Conservation (phyloP, 2,113 vertebrate genomes). For the Pelodiscus sinensis region DNA sequence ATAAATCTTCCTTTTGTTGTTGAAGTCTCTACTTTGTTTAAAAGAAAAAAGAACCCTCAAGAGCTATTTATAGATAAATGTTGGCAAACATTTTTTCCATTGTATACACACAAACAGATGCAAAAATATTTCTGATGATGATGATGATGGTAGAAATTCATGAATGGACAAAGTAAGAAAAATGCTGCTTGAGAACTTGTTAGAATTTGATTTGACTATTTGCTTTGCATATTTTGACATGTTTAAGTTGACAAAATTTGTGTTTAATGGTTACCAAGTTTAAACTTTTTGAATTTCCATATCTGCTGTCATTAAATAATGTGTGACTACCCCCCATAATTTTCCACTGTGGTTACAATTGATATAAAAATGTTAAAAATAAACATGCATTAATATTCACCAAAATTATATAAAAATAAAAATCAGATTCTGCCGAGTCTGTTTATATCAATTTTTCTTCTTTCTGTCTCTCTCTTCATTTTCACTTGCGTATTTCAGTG, state of each 20-base stretch:
- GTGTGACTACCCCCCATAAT: not conserved
- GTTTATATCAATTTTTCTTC: not conserved
- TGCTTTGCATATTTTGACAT: not conserved
- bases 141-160: not conserved
- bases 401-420: not conserved
- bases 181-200: not conserved
- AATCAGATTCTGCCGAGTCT: not conserved
- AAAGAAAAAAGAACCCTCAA: not conserved
- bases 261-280: not conserved
- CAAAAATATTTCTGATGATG: not conserved
- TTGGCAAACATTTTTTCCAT: not conserved
- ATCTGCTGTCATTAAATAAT: not conserved
- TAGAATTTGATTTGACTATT: not conserved
- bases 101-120: not conserved
- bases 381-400: not conserved
- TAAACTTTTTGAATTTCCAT: not conserved
- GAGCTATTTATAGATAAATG: not conserved
- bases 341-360: not conserved
- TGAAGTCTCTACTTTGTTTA: conserved; percentile 24
- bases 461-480: rapidly evolving
- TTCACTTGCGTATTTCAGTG: not conserved
- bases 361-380: not conserved
- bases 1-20: conserved; percentile 46
- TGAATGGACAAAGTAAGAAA: not conserved
- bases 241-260: not conserved